Evolutionary conservation across 2,113 vertebrate species (phyloP), one percentile per base, ranked within the genome.

Genomic region (Spizaetus ornatus): DNA sequence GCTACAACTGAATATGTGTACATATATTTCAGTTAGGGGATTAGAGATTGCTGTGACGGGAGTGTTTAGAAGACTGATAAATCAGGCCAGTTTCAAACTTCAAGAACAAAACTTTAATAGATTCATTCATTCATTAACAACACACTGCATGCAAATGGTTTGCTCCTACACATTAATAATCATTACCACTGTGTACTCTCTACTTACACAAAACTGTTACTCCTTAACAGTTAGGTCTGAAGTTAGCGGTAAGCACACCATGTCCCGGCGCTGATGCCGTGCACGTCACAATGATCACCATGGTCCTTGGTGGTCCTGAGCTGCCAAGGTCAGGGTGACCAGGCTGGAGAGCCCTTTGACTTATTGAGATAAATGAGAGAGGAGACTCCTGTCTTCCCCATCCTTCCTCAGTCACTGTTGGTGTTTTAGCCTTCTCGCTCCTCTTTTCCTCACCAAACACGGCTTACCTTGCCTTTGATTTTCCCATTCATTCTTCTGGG

Each of bases 201-300:
- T 50, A 40, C 27, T 36, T n/a, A 45, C 17, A 78, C 36, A 45
- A 20, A 82, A 55, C 20, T 43, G 8, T 80, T 63, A 13, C 2
- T 52, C 58, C 11, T 50, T 67, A 61, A 52, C 40, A n/a, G 16
- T 58, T 55, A 7, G 38, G 32, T 25, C 34, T 58, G 31, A 65
- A 88, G 19, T 53, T 18, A 86, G 17, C 0, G 1, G 27, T 38
- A 16, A 65, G 20, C 16, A 26, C 19, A 13, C 17, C 4, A 1
- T 52, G 23, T 80, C 25, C 36, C 1, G 1, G 52, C 82, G 16
- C 6, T 48, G 25, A 40, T 27, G 18, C 6, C 0, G 0, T 34
- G n/a, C 9, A 47, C 9, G 15, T 79, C 36, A 43, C 21, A 42
- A 25, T 14, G 11, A 45, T 16, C 2, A 1, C 4, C 32, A 19